A percentile compares a stretch with the other conserved stretches of the same genome.
Evolutionary conservation across 1,140 invertebrate species (phyloP).

Genomic region (Acyrthosiphon pisum): DNA sequence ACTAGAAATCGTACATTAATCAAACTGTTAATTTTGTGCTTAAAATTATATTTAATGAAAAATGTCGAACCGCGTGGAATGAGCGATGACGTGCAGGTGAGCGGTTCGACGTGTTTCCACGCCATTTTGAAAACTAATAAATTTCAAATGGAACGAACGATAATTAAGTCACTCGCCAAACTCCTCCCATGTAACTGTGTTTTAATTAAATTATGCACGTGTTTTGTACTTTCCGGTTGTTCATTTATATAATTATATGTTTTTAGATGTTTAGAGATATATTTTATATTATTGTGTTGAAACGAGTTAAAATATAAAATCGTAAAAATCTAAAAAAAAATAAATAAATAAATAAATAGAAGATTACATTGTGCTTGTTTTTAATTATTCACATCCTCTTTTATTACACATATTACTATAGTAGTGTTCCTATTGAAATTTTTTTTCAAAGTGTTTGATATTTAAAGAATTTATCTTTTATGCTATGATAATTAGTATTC

Average conservation of each 20-base stretch:
- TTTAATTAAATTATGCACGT: slow-evolving; percentile 32
- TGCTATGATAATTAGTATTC: slow-evolving; percentile 5
- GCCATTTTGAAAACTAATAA: slow-evolving; percentile 41
- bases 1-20: slow-evolving; percentile 1
- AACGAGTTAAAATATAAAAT: neutral
- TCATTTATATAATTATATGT: neutral
- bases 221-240: slow-evolving; percentile 25
- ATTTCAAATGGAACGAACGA: slow-evolving; percentile 17
- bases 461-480: neutral
- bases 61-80: neutral
- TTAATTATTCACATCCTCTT: slow-evolving; percentile 35
- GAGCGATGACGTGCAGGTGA: neutral
- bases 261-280: neutral
- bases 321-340: neutral
- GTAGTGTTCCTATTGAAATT: neutral
- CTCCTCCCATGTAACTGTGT: slow-evolving; percentile 23
- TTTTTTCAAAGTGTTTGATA: neutral
- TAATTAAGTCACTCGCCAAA: slow-evolving; percentile 29
- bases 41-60: neutral
- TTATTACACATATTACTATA: neutral
- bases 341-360: neutral
- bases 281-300: neutral
- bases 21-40: neutral
- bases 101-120: neutral
- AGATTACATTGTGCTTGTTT: neutral